These are phyloP conservation scores for Hyla sarda DNA, from an alignment of 2,113 vertebrate genomes.

Conservation along the genomic window DNA sequence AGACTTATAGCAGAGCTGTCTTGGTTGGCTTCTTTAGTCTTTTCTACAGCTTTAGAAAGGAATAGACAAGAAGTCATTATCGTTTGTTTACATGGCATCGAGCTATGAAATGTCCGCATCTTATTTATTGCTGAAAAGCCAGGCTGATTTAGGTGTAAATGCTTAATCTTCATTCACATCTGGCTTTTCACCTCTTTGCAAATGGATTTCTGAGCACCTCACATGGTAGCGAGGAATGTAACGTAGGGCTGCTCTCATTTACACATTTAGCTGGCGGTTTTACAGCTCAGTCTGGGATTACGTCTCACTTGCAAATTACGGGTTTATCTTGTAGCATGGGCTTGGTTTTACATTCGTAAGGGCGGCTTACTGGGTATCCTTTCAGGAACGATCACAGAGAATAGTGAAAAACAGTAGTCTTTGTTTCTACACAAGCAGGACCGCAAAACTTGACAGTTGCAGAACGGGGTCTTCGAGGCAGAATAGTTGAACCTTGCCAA, in stretches of 20 bases:
- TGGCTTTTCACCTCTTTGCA: neutral
- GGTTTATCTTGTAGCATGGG: neutral
- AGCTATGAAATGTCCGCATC: neutral
- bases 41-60: neutral
- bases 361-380: no score
- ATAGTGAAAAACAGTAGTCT: no score
- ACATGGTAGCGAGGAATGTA: constrained; percentile 4
- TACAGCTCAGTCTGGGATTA: neutral
- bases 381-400: no score
- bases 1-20: neutral
- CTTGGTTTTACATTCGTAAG: neutral
- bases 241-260: neutral
- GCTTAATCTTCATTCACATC: constrained; percentile 11
- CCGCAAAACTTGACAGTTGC: no score
- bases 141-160: constrained; percentile 1
- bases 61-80: neutral
- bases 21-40: neutral
- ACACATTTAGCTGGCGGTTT: neutral
- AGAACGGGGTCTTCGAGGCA: no score
- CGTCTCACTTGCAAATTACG: neutral
- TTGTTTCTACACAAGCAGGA: no score
- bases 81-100: neutral
- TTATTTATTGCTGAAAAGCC: constrained; percentile 22
- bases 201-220: constrained; percentile 8
- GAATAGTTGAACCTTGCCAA: no score